Percentiles rank a stretch among this genome's conserved stretches.
Evolutionary conservation across 2,797 vertebrate genomes (phyloP).

Genomic region (Pseudochromis fuscus): DNA sequence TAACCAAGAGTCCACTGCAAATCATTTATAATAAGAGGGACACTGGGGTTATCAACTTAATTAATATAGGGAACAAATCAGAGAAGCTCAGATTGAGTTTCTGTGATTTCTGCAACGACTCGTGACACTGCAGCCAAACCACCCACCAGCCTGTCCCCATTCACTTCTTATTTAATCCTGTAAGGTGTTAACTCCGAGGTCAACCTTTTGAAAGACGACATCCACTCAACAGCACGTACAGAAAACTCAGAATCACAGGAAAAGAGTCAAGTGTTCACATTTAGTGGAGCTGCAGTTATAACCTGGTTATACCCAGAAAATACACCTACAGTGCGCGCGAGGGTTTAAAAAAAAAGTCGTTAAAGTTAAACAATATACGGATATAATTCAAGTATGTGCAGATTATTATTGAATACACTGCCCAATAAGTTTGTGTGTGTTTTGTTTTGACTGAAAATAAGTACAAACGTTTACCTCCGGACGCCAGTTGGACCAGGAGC

Average conservation of each 20-base stretch:
- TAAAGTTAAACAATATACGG: not conserved
- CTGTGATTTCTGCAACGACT: too few relatives aligned
- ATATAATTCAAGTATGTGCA: fast-evolving
- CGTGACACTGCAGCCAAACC: slow-evolving; percentile 7
- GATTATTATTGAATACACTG: fast-evolving
- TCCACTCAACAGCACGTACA: not conserved
- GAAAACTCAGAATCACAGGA: too few relatives aligned
- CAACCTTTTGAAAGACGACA: slow-evolving; percentile 4
- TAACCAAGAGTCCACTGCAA: not conserved
- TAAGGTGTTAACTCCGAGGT: not conserved
- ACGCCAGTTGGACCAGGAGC: slow-evolving; percentile 67
- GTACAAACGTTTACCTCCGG: slow-evolving; percentile 72
- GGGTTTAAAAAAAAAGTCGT: not conserved
- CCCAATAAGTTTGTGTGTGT: fast-evolving
- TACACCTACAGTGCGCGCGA: too few relatives aligned
- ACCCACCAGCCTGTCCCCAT: slow-evolving; percentile 4
- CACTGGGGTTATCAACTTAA: not conserved
- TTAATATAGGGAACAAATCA: not conserved
- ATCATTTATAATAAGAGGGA: not conserved
- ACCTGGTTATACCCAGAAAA: too few relatives aligned
- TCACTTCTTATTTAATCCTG: slow-evolving; percentile 10
- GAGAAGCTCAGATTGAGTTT: too few relatives aligned
- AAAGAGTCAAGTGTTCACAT: too few relatives aligned
- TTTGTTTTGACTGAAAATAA: slow-evolving; percentile 30
- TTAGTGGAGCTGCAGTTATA: too few relatives aligned